Percentiles rank a stretch among this genome's conserved stretches.
These are phyloP conservation scores for Callimorpha dominula DNA, from an alignment of 2,888 invertebrate species.

Conservation along the genomic window DNA sequence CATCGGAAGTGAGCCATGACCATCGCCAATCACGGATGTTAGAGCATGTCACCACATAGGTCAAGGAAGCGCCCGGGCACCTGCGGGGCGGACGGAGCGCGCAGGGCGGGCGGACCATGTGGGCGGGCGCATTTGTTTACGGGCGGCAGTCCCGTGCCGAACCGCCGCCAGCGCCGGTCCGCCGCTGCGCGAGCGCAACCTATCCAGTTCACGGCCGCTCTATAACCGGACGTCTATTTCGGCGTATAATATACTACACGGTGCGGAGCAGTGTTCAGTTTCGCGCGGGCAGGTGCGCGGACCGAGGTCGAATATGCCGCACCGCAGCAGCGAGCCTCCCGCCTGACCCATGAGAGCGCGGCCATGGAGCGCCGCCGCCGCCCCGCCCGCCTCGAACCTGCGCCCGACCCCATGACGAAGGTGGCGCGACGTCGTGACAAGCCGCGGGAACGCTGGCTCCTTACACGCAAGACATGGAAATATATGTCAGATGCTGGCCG, in stretches of 20 bases:
- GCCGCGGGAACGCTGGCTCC: constrained; percentile 93
- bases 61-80: constrained; percentile 61
- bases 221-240: constrained; percentile 84
- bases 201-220: constrained; percentile 85
- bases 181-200: constrained; percentile 73
- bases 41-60: constrained; percentile 67
- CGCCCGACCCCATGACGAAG: constrained; percentile 86
- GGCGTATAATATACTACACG: constrained; percentile 79
- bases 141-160: constrained; percentile 64
- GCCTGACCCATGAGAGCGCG: constrained; percentile 65
- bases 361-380: constrained; percentile 79
- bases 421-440: constrained; percentile 86
- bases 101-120: constrained; percentile 56
- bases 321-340: constrained; percentile 41
- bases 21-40: constrained; percentile 64
- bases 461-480: constrained; percentile 96
- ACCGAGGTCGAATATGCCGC: constrained; percentile 66
- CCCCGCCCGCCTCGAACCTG: constrained; percentile 76
- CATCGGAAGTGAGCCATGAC: constrained; percentile 56
- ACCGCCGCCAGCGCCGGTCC: constrained; percentile 61
- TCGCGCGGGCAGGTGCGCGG: constrained; percentile 80
- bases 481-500: constrained; percentile 97
- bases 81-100: constrained; percentile 47
- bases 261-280: constrained; percentile 79
- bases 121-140: constrained; percentile 68